A percentile compares a stretch with the other conserved stretches of the same genome.
Conservation (phyloP, 2,888 invertebrate species). For the Lepetodrilus schrolli region DNA sequence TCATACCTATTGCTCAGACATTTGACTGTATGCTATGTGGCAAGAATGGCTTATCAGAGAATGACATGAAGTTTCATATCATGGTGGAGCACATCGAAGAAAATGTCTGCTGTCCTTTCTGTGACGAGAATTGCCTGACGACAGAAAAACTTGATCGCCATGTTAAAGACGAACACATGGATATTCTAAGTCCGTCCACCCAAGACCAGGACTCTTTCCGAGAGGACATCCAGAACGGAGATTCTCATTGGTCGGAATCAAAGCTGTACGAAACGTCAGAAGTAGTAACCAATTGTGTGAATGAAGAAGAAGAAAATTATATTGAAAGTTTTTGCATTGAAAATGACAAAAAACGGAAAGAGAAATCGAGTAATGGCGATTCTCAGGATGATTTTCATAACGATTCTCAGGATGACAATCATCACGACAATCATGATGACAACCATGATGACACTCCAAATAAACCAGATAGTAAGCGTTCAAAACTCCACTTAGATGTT, state of each 20-base stretch:
- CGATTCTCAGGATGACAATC: too few species aligned
- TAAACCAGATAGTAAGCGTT: conserved; percentile 19
- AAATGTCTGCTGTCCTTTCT: conserved; percentile 86
- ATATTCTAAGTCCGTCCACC: background rate
- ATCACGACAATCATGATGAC: background rate
- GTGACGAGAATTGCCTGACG: conserved; percentile 84
- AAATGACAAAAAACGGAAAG: background rate
- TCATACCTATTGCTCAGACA: background rate
- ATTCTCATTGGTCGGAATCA: too few species aligned
- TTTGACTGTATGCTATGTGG: conserved; percentile 86
- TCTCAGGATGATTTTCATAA: background rate
- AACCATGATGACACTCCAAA: background rate
- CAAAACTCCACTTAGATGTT: conserved; percentile 30
- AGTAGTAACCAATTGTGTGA: background rate
- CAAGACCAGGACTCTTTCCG: background rate
- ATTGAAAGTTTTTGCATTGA: background rate
- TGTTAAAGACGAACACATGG: conserved; percentile 25
- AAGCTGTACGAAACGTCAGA: background rate
- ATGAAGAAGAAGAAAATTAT: background rate
- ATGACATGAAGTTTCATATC: conserved; percentile 85
- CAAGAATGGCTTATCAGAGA: conserved; percentile 81
- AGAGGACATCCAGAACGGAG: background rate
- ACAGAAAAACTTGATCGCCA: conserved; percentile 69
- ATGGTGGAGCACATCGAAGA: conserved; percentile 86
- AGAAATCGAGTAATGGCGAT: background rate